phyloP scores from a whole-genome alignment of 1,140 invertebrate species.

The Microvelia longipes region DNA sequence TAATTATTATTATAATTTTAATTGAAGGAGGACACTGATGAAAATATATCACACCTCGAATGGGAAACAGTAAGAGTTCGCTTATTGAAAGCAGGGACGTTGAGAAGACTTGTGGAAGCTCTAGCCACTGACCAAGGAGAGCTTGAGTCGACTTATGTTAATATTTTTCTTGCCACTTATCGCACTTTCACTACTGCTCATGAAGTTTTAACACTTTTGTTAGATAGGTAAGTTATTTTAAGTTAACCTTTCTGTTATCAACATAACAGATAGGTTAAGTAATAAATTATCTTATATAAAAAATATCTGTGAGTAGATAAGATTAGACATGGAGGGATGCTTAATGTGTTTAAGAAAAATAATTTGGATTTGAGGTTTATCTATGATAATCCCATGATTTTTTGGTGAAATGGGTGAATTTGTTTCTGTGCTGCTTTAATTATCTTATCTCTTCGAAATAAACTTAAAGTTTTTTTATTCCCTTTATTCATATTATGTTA shows the following conservation, averaged over 20 bases:
- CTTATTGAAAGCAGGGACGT: constrained; percentile 89
- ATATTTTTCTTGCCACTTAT: constrained; percentile 91
- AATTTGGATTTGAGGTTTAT: too few relatives aligned
- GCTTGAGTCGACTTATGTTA: constrained; percentile 92
- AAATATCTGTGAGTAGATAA: too few relatives aligned
- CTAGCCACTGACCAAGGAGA: constrained; percentile 85
- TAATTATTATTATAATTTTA: background rate
- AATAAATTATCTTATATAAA: too few relatives aligned
- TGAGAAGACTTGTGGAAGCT: constrained; percentile 81
- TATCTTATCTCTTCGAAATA: too few relatives aligned
- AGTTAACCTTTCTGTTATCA: too few relatives aligned
- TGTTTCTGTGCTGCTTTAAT: too few relatives aligned
- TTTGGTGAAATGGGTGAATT: too few relatives aligned
- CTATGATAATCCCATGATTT: too few relatives aligned
- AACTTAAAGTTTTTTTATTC: too few relatives aligned
- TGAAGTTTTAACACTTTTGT: constrained; percentile 64
- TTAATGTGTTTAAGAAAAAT: too few relatives aligned
- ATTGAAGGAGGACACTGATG: constrained; percentile 47
- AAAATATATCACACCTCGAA: constrained; percentile 88
- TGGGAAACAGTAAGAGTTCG: constrained; percentile 97
- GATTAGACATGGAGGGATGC: too few relatives aligned
- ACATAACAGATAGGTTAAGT: background rate
- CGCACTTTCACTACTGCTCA: constrained; percentile 66
- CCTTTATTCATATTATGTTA: too few relatives aligned
- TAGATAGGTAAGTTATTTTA: constrained; percentile 47